Conservation (phyloP, 1,140 invertebrate genomes). For the Lasioglossum albipes region DNA sequence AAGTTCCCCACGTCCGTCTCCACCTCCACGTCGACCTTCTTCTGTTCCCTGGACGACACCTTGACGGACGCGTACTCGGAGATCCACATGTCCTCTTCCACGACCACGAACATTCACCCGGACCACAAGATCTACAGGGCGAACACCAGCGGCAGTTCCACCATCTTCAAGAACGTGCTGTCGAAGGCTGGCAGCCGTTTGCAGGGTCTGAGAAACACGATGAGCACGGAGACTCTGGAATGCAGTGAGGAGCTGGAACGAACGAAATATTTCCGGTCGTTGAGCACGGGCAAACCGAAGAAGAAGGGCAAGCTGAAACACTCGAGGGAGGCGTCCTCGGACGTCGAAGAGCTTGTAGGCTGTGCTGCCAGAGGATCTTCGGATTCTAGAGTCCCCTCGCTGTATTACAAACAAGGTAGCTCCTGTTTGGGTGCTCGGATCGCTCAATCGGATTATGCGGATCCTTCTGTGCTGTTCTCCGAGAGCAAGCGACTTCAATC, state of each 20-base stretch:
- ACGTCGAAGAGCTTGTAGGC: constrained; percentile 71
- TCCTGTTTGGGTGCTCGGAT: constrained; percentile 91
- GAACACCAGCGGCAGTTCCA: constrained; percentile 54
- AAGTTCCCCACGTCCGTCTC: constrained; percentile 74
- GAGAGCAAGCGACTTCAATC: constrained; percentile 67
- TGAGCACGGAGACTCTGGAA: constrained; percentile 77
- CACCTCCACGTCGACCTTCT: constrained; percentile 69
- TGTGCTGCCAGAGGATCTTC: constrained; percentile 56
- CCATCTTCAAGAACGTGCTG: constrained; percentile 70
- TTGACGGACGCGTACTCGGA: constrained; percentile 79
- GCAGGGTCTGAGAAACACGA: constrained; percentile 72
- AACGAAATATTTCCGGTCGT: constrained; percentile 67
- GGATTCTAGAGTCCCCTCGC: constrained; percentile 50
- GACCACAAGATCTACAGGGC: constrained; percentile 89
- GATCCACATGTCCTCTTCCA: constrained; percentile 73
- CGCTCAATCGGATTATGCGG: constrained; percentile 91
- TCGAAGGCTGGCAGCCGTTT: constrained; percentile 74
- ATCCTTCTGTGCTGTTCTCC: constrained; percentile 85
- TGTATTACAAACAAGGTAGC: constrained; percentile 88
- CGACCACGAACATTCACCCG: constrained; percentile 83
- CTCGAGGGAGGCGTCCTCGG: constrained; percentile 68
- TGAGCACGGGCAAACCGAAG: constrained; percentile 67
- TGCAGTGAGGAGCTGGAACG: constrained; percentile 73
- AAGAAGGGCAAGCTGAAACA: constrained; percentile 64
- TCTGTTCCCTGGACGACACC: constrained; percentile 79